Conservation (phyloP, 1,140 invertebrate genomes). For the Phortica variegata region DNA sequence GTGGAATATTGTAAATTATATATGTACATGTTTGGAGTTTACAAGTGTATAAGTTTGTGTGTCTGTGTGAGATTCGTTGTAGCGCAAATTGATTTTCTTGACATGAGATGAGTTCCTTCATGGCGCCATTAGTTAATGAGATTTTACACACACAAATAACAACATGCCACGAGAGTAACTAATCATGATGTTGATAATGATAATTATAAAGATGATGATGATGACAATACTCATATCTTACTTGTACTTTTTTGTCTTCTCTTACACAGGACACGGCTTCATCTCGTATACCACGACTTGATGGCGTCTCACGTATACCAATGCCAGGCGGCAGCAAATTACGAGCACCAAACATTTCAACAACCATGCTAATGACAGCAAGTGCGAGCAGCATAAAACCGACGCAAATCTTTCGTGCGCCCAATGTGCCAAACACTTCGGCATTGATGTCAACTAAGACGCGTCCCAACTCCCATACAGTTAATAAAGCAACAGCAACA, state of each 20-base stretch:
- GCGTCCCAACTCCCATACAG: constrained; percentile 20
- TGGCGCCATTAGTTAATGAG: constrained; percentile 20
- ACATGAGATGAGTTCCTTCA: no score
- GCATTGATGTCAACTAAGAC: no score
- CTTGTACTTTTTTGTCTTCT: constrained; percentile 1
- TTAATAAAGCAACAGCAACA: background rate
- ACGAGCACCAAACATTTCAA: constrained; percentile 23
- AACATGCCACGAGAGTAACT: background rate
- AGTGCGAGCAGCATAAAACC: constrained; percentile 8
- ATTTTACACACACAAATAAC: constrained; percentile 5
- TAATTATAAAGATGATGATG: background rate
- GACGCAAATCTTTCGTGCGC: constrained; percentile 35
- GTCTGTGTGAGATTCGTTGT: no score
- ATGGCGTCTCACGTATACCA: constrained; percentile 43
- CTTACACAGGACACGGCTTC: constrained; percentile 42
- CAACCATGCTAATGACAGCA: constrained; percentile 33
- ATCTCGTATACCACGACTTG: constrained; percentile 46
- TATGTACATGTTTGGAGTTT: no score
- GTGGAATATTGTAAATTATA: no score
- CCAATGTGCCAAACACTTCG: constrained; percentile 14
- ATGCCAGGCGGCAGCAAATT: constrained; percentile 30
- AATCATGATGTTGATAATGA: background rate
- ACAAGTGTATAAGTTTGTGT: no score
- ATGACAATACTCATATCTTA: background rate
- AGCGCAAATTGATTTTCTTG: no score